Base-by-base conservation (phyloP, 1,140 invertebrate species). In the Drosophila pseudoobscura region DNA sequence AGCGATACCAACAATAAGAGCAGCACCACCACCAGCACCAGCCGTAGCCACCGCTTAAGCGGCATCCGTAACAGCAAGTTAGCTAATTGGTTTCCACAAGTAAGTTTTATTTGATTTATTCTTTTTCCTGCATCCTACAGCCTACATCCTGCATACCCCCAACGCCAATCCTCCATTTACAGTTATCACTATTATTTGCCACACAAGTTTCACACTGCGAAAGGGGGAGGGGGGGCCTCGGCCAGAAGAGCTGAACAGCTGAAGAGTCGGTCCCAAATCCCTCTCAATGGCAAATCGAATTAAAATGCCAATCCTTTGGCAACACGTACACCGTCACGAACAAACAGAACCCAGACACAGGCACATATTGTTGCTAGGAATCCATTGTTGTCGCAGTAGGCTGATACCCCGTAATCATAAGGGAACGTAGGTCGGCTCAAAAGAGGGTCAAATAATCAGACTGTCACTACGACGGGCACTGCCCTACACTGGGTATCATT, bases 51-150 rank as follows among this genome's bases (percentile, higher is more conserved):
- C 64, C 72, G 63, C 51, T 41, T 85, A 73, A 50, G 51, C 55
- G 57, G 62, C 35, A 65, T 69, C 49, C 61, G 64, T 65, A 78
- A 68, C 80, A 61, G 57, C 74, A 85, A 87, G 61, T 61, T 85
- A 64, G 73, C 78, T 76, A 73, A 69, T 82, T 87, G 82, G 82
- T 82, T 87, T 71, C 62, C 78, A 69, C 82, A 87, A 71, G 82
- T 87, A 87, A 87, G 82, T 87, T 82, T 87, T 77, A 57, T 74
- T 82, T 87, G 74, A 57, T 74, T 71, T 75, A 55, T 60, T 50
- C 56, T 61, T 17, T 51, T 75, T 56, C 3, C 4, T 31, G 7
- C 41, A 15, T 41, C 49, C 13, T 17, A 0, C 20, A 20, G 15
- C 29, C 7, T 2, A 2, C 29, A 8, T 0, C 29, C 7, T 3